phyloP scores from a whole-genome alignment of 2,797 vertebrate genomes.

The Mastacembelus armatus region DNA sequence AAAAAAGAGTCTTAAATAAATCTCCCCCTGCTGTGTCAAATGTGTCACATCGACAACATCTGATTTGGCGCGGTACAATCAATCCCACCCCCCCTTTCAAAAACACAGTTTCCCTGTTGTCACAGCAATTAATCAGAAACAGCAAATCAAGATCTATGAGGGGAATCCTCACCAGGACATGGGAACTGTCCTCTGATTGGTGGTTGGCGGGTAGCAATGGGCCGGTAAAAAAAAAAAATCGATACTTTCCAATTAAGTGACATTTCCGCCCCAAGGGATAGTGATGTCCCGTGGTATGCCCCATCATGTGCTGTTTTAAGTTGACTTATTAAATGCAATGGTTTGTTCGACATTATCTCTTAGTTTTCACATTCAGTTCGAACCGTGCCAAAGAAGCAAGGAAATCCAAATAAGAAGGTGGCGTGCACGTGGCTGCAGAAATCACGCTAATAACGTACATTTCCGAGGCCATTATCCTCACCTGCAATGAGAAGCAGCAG shows the following conservation, averaged over 20 bases:
- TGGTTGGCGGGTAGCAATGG: slow-evolving; percentile 49
- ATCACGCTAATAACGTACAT: neutral
- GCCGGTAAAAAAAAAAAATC: slow-evolving; percentile 61
- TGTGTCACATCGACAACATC: no score
- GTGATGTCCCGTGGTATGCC: slow-evolving; percentile 22
- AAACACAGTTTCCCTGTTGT: slow-evolving; percentile 36
- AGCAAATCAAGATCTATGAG: slow-evolving; percentile 71
- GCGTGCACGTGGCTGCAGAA: neutral
- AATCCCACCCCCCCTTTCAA: no score
- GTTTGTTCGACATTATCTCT: neutral
- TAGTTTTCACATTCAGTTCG: slow-evolving; percentile 3
- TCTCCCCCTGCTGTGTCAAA: no score
- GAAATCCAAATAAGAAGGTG: slow-evolving; percentile 1
- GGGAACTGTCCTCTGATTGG: slow-evolving; percentile 52
- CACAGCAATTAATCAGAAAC: slow-evolving; percentile 60
- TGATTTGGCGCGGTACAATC: no score
- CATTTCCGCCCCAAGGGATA: slow-evolving; percentile 57
- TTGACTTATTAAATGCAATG: slow-evolving; percentile 1
- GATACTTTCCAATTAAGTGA: slow-evolving; percentile 72
- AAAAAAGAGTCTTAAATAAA: no score
- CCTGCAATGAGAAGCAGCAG: slow-evolving; percentile 18
- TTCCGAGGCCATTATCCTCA: slow-evolving; percentile 21
- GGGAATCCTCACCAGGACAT: slow-evolving; percentile 52
- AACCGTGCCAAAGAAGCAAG: neutral
- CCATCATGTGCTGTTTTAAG: slow-evolving; percentile 44